Conservation (phyloP, 2,888 invertebrate genomes). For the Eulithis testata region DNA sequence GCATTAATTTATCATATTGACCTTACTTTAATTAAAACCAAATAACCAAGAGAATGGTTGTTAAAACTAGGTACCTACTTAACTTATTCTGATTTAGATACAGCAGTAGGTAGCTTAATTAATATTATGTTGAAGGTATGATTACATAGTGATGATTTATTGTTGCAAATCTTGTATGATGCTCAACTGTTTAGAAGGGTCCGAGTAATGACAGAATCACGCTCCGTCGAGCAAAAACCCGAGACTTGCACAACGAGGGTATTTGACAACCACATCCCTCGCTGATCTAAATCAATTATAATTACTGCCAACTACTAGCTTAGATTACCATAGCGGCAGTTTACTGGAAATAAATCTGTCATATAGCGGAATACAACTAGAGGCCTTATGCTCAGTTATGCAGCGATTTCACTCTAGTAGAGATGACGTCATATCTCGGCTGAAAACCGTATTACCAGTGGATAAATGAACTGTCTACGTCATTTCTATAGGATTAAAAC, state of each 20-base stretch:
- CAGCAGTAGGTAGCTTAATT: too few relatives aligned
- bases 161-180: background rate
- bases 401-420: too few relatives aligned
- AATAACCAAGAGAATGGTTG: background rate
- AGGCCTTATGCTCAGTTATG: too few relatives aligned
- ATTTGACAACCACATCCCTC: constrained; percentile 35
- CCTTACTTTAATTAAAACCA: constrained; percentile 7
- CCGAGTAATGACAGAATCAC: constrained; percentile 39
- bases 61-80: background rate
- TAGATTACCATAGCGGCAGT: background rate
- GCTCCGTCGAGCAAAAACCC: constrained; percentile 38
- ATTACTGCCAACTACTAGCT: constrained; percentile 30
- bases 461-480: too few relatives aligned
- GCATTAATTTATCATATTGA: constrained; percentile 7
- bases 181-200: constrained; percentile 32
- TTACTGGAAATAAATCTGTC: too few relatives aligned
- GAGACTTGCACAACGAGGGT: constrained; percentile 36
- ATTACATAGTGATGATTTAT: too few relatives aligned
- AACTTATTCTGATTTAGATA: background rate
- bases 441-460: too few relatives aligned
- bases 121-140: too few relatives aligned
- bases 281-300: constrained; percentile 38
- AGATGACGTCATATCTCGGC: too few relatives aligned
- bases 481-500: too few relatives aligned
- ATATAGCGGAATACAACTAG: too few relatives aligned